Evolutionary conservation across 2,113 vertebrate species (phyloP).

Genomic region (Mesoclemmys tuberculata): DNA sequence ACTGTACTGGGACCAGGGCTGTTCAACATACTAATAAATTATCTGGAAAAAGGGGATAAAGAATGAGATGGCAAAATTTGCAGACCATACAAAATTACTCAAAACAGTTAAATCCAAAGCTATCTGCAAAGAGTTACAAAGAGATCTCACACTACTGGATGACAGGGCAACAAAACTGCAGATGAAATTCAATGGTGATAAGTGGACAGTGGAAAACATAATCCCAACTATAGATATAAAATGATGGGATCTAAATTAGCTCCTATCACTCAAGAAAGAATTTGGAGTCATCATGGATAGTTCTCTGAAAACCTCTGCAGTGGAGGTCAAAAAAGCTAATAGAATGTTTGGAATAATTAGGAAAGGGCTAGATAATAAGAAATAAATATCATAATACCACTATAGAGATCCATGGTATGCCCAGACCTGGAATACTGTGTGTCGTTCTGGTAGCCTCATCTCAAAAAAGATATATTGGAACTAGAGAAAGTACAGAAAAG

Average conservation of each 20-base stretch:
- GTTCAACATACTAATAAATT: too few relatives aligned
- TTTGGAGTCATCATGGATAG: not conserved
- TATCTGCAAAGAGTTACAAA: too few relatives aligned
- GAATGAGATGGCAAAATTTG: too few relatives aligned
- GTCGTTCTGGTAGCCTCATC: not conserved
- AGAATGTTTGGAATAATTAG: not conserved
- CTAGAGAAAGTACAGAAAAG: not conserved
- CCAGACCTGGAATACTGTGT: not conserved
- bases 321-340: not conserved
- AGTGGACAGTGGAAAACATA: not conserved
- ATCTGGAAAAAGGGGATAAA: too few relatives aligned
- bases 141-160: too few relatives aligned
- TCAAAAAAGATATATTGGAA: not conserved
- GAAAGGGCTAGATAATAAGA: not conserved
- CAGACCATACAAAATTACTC: too few relatives aligned
- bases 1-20: too few relatives aligned
- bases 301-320: not conserved
- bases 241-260: not conserved
- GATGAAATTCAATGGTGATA: too few relatives aligned
- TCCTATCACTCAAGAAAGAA: not conserved
- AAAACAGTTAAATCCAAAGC: too few relatives aligned
- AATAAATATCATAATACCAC: not conserved
- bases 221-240: not conserved
- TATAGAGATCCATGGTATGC: too few relatives aligned
- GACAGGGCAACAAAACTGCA: too few relatives aligned